Evolutionary conservation across 2,113 vertebrate species (phyloP), one percentile per base, ranked within the genome.

Genomic region (Cranoglanis bouderius): DNA sequence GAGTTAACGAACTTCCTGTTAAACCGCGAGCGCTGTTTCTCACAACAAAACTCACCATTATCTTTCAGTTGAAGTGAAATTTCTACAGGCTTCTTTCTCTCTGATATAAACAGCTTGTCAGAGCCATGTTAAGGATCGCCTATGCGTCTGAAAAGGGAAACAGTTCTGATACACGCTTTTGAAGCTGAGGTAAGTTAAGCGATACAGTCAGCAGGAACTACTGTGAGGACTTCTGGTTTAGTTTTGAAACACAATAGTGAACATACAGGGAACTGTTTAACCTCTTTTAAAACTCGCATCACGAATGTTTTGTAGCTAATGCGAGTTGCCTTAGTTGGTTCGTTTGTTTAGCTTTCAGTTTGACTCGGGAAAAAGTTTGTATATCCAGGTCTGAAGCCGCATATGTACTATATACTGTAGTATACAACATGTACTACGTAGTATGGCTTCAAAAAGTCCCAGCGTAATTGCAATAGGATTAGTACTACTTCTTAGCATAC

Each of bases 171-270:
- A 29, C 38, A 9, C 53, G 26, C n/a, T 19, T 40, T 19, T 35
- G 29, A 72, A 38, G 46, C n/a, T 53, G 38, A 72, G 65, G 84
- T 85, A 55, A 85, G 84, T 85, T 8, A 12, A 24, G 72, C 72
- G 43, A 21, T 51, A 8, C 57, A 9, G 49, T n/a, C 46, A 13
- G 4, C n/a, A 29, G 14, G 57, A 26, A 84, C 55, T 3, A 8
- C 26, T 46, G 61, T 12, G 40, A 84, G 13, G 40, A 83, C 21
- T 57, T 24, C 5, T 82, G 32, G 16, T 12, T 32, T 35, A 32
- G 14, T 13, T 19, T 16, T 21, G 26, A n/a, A 55, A 21, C 7
- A 35, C 78, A 74, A 38, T 53, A 74, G 18, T 8, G 0, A 35
- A 24, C 32, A 46, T 1, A 26, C 74, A 9, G 35, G 21, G 38